phyloP scores from a whole-genome alignment of 2,797 vertebrate genomes.

The Parauchenoglanis punctatus region DNA sequence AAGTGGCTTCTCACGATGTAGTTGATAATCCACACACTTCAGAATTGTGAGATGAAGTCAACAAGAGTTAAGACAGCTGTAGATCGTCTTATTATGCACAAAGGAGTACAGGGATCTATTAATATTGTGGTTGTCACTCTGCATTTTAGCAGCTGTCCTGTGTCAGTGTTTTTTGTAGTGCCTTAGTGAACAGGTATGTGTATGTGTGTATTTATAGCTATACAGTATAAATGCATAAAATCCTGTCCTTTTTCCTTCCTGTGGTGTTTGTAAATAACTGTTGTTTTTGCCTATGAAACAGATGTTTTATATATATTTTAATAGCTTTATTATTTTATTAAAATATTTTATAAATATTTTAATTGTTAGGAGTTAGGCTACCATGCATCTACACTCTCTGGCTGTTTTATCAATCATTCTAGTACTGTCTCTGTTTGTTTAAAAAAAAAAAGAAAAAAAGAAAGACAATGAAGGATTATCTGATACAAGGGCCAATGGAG shows the following conservation, averaged over 20 bases:
- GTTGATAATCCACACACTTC: neutral
- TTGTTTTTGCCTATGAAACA: neutral
- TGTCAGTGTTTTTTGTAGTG: neutral
- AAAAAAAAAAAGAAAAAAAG: too few species aligned
- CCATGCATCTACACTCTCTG: neutral
- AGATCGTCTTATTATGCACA: neutral
- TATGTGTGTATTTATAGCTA: neutral
- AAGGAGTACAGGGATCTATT: neutral
- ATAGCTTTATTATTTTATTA: neutral
- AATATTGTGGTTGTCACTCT: neutral
- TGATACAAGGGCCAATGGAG: neutral
- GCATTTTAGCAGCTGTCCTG: conserved; percentile 10
- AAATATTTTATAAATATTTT: too few species aligned
- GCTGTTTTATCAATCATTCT: neutral
- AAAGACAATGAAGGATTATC: neutral
- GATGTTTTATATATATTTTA: neutral
- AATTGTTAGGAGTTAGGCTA: too few species aligned
- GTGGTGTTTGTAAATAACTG: neutral
- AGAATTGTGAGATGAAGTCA: neutral
- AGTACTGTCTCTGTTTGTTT: neutral
- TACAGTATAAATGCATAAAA: neutral
- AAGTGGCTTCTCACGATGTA: neutral
- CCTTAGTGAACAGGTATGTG: neutral
- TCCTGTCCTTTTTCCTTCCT: neutral
- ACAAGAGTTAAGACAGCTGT: neutral